A percentile compares a stretch with the other conserved stretches of the same genome.
Evolutionary conservation across 2,888 invertebrate genomes (phyloP).

Genomic region (Cephonodes hylas): DNA sequence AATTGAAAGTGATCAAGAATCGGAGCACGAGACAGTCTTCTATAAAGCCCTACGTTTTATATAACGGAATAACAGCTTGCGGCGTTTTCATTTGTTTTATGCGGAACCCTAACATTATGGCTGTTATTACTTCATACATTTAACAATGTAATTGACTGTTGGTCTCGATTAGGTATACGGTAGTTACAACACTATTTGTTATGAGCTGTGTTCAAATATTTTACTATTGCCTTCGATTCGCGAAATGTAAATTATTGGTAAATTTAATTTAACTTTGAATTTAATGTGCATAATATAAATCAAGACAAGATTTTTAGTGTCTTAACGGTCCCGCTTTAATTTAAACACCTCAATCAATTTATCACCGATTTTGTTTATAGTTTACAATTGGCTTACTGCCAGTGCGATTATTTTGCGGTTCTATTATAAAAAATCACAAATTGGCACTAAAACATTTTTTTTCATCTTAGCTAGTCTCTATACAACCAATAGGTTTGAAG

Average conservation of each 20-base stretch:
- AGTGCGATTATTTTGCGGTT: too few relatives aligned
- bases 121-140: neutral
- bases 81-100: neutral
- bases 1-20: neutral
- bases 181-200: neutral
- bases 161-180: neutral
- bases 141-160: constrained; percentile 1
- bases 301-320: too few relatives aligned
- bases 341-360: too few relatives aligned
- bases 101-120: neutral
- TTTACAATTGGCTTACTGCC: too few relatives aligned
- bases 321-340: too few relatives aligned
- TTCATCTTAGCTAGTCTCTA: too few relatives aligned
- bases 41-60: neutral
- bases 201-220: neutral
- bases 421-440: too few relatives aligned
- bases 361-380: too few relatives aligned
- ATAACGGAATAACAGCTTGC: neutral
- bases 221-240: neutral
- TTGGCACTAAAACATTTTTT: too few relatives aligned
- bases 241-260: neutral
- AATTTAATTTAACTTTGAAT: neutral
- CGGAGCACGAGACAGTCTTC: neutral
- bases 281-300: too few relatives aligned
- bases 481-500: too few relatives aligned